phyloP scores from a whole-genome alignment of 2,113 vertebrate genomes.

The Macrotis lagotis region DNA sequence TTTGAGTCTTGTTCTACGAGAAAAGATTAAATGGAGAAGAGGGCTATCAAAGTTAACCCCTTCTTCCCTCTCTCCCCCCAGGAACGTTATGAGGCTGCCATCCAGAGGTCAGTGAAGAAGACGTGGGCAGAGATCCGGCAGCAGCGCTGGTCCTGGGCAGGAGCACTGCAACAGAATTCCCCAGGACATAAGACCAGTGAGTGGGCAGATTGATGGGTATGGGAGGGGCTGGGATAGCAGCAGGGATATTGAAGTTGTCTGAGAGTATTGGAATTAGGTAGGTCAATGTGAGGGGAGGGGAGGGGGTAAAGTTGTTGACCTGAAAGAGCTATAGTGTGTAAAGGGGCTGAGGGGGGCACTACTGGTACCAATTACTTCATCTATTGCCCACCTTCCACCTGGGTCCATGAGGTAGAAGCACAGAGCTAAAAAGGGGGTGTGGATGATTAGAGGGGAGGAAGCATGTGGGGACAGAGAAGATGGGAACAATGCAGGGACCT shows the following conservation, averaged over 20 bases:
- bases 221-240: not conserved
- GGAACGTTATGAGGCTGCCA: conserved; percentile 96
- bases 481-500: not conserved
- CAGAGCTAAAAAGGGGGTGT: not conserved
- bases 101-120: conserved; percentile 94
- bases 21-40: not conserved
- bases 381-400: not conserved
- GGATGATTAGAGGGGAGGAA: not conserved
- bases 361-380: not conserved
- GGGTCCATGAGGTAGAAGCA: not conserved
- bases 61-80: conserved; percentile 32
- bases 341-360: not conserved
- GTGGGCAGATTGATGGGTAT: conserved; percentile 60
- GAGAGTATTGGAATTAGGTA: not conserved
- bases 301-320: not conserved
- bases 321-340: not conserved
- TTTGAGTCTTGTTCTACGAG: not conserved
- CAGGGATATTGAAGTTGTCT: not conserved
- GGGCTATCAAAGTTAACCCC: not conserved
- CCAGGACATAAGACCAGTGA: conserved; percentile 91
- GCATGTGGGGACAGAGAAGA: not conserved
- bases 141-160: conserved; percentile 97
- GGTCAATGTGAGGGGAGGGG: not conserved
- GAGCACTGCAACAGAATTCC: conserved; percentile 90
- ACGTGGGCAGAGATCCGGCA: conserved; percentile 98